Evolutionary conservation across 2,797 vertebrate genomes (phyloP), one percentile per base, ranked within the genome.

Genomic region (Mallotus villosus): DNA sequence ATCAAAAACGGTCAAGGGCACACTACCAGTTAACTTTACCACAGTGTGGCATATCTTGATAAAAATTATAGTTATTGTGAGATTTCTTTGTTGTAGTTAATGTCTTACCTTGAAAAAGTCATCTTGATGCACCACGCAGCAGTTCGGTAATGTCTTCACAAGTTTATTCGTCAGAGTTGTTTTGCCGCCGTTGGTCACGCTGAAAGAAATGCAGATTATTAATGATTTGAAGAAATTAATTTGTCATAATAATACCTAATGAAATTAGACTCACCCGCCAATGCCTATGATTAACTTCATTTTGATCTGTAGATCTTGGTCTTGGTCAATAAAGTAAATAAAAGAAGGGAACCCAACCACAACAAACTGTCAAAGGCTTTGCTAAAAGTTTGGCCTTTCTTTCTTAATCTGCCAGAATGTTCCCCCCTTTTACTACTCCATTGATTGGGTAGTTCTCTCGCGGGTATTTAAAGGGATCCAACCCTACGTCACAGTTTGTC

Each of bases 141-240:
- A 97, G 88, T 97, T 98, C 68, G 97, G 96, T 62, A 99, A 91
- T 1, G 84, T 90, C 85, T 92, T 93, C 78, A 92, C 46, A 8
- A 99, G 90, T 73, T 84, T 90, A 69, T 93, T 92, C 72, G 96
- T 97, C 90, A 98, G 41, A 58, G 97, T 99, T 85, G 96, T 98
- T 91, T 98, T 99, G 29, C 97, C 97, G 78, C 97, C 94, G 67
- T 98, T 99, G 91, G 97, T 99, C 92, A 98, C 92, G 4, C 97
- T 98, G 86, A 17, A 77, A 62, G 55, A 7, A 61, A 41, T n/a
- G 67, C 61, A 55, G 1, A 57, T 7, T 21, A 46, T 24, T 14
- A 55, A 55, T 55, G 51, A 55, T n/a, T 27, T 21, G 53, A 1
- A 11, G 0, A 60, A 27, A n/a, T 8, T 9, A 11, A 68, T 29